Evolutionary conservation across 2,888 invertebrate species (phyloP), one percentile per base, ranked within the genome.

Genomic region (Cantharis rustica): DNA sequence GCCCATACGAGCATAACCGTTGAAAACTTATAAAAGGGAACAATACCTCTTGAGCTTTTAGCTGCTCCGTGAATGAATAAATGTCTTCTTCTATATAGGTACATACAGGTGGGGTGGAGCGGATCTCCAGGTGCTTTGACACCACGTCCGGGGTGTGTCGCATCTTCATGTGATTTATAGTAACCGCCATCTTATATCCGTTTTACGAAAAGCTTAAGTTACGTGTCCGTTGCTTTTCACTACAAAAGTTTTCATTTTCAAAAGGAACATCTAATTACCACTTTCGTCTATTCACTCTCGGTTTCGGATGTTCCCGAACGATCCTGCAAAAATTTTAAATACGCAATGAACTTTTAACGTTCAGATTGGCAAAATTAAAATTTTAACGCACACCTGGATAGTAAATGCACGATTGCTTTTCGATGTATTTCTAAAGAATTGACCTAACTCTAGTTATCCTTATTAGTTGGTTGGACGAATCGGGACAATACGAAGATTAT

Each of bases 391-490:
- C 86, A 86, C 86, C 86, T 86, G 86, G 86, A 84, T 82, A 80
- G 80, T 77, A 69, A 75, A 79, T 79, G 75, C 84, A 83, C 83
- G 83, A 84, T 84, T 84, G 80, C 79, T 80, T 81, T 80, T 77
- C 72, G 79, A 79, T 72, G 79, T 73, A 78, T 83, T 85, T 86
- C 84, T 84, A 87, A 86, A 87, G 87, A 87, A 87, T 86, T 88
- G 87, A 88, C 87, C 87, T 88, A 88, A 88, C 88, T 88, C 86
- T 86, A 87, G 88, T 87, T 87, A 88, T 87, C 87, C 88, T 88
- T 85, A 88, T 88, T 88, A 87, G 86, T 81, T 86, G 88, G 85
- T 85, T 84, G 86, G 85, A 79, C 84, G 86, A 81, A 72, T 82
- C 83, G 69, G 83, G 80, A 87, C 85, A 87, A 87, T 81, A 73